Evolutionary conservation across 2,797 vertebrate species (phyloP).

Genomic region (Sebastes melanostomus): DNA sequence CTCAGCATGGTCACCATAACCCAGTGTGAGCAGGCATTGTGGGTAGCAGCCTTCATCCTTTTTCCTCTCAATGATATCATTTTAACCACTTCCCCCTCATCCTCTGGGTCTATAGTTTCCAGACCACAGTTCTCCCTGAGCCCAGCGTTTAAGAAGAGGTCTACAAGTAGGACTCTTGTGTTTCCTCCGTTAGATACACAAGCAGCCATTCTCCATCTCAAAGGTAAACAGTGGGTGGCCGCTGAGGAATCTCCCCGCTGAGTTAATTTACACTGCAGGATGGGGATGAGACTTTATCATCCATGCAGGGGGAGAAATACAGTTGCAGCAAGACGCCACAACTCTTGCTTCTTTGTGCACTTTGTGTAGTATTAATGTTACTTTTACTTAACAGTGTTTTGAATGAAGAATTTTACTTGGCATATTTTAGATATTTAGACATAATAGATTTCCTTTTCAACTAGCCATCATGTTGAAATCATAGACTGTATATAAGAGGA

Average conservation of each 20-base stretch:
- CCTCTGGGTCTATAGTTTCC: constrained; percentile 22
- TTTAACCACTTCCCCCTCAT: constrained; percentile 24
- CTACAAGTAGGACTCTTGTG: constrained; percentile 14
- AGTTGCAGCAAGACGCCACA: neutral
- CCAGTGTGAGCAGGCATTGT: constrained; percentile 8
- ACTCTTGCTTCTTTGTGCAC: neutral
- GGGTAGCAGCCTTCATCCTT: neutral
- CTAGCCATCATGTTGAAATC: neutral
- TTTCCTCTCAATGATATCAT: constrained; percentile 33
- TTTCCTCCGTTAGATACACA: constrained; percentile 38
- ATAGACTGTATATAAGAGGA: neutral
- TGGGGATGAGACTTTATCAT: constrained; percentile 15
- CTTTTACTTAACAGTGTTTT: neutral
- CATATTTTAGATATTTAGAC: too few relatives aligned
- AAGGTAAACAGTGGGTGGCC: constrained; percentile 38
- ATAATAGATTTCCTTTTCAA: neutral
- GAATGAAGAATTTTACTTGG: neutral
- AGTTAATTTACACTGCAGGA: constrained; percentile 43
- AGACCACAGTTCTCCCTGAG: constrained; percentile 34
- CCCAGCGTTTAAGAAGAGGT: neutral
- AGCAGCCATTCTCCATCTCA: constrained; percentile 26
- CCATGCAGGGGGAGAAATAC: neutral
- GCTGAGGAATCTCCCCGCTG: constrained; percentile 29
- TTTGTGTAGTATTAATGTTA: neutral
- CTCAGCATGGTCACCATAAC: constrained; percentile 4